Evolutionary conservation across 2,113 vertebrate genomes (phyloP).

Genomic region (Cacatua alba): DNA sequence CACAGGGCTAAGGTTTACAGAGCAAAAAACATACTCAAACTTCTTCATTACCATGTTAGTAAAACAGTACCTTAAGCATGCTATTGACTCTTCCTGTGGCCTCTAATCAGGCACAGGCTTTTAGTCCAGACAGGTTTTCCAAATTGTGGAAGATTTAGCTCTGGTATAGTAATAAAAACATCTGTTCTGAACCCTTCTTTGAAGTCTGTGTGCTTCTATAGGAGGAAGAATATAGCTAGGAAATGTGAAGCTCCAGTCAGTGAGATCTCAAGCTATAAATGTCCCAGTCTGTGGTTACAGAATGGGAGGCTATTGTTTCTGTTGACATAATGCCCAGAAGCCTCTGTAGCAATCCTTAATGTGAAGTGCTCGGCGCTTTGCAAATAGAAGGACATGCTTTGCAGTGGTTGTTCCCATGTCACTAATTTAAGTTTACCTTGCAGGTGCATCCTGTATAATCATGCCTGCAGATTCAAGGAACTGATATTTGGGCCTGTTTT

Average conservation of each 20-base stretch:
- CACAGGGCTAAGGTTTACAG: background rate
- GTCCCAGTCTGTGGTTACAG: background rate
- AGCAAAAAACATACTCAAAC: background rate
- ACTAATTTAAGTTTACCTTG: background rate
- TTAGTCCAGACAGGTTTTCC: background rate
- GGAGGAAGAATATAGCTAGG: background rate
- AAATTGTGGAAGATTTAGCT: background rate
- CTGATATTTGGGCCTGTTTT: background rate
- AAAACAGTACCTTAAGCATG: background rate
- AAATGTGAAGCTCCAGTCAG: background rate
- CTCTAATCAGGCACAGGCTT: background rate
- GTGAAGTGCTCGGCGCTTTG: background rate
- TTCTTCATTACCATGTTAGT: background rate
- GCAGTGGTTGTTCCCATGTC: background rate
- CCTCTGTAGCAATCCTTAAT: background rate
- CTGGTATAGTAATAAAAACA: background rate
- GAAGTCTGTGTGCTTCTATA: rapidly evolving
- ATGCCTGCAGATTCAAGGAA: background rate
- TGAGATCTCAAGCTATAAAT: background rate
- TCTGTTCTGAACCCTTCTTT: background rate
- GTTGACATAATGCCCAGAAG: background rate
- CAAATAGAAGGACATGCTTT: background rate
- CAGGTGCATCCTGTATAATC: background rate
- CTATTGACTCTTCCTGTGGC: background rate
- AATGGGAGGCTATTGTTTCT: background rate